Evolutionary conservation across 2,797 vertebrate genomes (phyloP), one percentile per base, ranked within the genome.

Genomic region (Salmo trutta): DNA sequence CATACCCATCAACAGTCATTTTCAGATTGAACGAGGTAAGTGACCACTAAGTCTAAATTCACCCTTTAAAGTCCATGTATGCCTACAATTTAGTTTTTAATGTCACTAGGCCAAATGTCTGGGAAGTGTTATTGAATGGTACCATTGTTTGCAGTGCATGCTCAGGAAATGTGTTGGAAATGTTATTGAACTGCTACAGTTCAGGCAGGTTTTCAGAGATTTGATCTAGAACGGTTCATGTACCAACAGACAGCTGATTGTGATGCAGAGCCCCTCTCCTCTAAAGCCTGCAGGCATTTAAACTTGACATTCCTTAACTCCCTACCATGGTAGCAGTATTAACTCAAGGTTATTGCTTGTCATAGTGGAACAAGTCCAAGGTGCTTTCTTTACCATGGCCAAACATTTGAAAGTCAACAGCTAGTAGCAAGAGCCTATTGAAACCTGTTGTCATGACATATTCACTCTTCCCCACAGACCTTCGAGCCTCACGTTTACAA

Each of bases 1-100:
- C 29, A 94, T 95, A 83, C 95, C 94, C 51, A 91, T 96, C 78
- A 95, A 95, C 85, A 84, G 83, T 76, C 75, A 93, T 69, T 95
- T 96, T 92, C 88, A 93, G 74, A 71, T 95, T 73, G 76, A 94
- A n/a, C 87, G 88, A 92, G 95, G 95, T 95, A 86, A 82, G 41
- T 47, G 41, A 47, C 41, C 41, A 47, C 41, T 2, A 10, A 8
- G 41, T 47, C 41, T 47, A 10, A 47, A 47, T 47, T 47, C 41
- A 47, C 41, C 41, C 10, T 47, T 47, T 47, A 47, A 47, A 47
- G 2, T 47, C 41, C 41, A 10, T 47, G 41, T 47, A 47, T 10
- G 41, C 41, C 41, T 47, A 47, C 41, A 8, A 10, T 47, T 47
- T 41, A 41, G 41, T 41, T 41, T 41, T 41, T 41, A 10, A 47